Evolutionary conservation across 2,888 invertebrate genomes (phyloP).

Genomic region (Trichacis sp.): DNA sequence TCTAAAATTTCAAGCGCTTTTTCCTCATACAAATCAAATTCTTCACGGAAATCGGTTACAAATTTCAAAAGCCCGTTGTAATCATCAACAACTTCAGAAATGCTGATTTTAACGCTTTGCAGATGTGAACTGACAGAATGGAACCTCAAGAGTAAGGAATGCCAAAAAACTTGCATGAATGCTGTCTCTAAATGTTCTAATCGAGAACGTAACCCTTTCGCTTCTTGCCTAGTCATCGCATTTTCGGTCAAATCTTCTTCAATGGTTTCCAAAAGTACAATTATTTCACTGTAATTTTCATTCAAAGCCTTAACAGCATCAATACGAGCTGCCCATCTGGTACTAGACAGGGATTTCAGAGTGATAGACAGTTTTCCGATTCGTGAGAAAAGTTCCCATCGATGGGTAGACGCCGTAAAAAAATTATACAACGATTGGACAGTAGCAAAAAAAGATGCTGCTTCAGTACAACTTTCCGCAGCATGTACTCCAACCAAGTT

Average conservation of each 20-base stretch:
- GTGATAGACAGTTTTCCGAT: not conserved
- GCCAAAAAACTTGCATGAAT: constrained; percentile 13
- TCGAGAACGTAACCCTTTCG: constrained; percentile 5
- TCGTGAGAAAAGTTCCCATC: constrained; percentile 17
- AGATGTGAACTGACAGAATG: constrained; percentile 10
- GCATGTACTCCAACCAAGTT: constrained; percentile 47
- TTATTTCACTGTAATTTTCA: not conserved
- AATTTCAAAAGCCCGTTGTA: constrained; percentile 11
- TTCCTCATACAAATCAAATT: too few species aligned
- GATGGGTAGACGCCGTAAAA: constrained; percentile 39
- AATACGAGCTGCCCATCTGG: constrained; percentile 22
- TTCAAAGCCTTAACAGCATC: constrained; percentile 11
- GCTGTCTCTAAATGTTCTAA: constrained; percentile 13
- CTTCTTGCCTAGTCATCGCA: constrained; percentile 9
- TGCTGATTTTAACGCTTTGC: constrained; percentile 3
- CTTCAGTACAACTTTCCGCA: constrained; percentile 45
- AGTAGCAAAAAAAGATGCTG: constrained; percentile 41
- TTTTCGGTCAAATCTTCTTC: constrained; percentile 14
- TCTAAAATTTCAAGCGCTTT: constrained; percentile 4
- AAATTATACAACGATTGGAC: constrained; percentile 48
- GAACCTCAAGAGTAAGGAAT: constrained; percentile 9
- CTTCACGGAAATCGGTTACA: too few species aligned
- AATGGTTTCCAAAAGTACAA: not conserved
- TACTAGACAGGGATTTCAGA: constrained; percentile 18
- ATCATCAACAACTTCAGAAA: constrained; percentile 7